These are phyloP conservation scores for Cyanoramphus novaezelandiae DNA, from an alignment of 2,113 vertebrate genomes.

Conservation along the genomic window DNA sequence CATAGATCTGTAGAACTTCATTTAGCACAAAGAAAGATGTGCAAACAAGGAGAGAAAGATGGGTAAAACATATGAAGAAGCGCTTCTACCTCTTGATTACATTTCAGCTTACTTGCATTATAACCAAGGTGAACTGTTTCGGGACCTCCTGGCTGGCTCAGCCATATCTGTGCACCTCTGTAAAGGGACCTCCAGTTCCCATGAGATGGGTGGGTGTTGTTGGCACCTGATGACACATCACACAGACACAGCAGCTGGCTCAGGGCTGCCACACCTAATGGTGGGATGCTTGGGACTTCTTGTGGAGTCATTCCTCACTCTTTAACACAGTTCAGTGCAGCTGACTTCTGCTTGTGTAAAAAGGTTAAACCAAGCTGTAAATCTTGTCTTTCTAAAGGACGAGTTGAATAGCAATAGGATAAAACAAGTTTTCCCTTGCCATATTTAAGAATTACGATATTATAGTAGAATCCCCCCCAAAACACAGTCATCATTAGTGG, in stretches of 20 bases:
- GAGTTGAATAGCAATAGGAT: neutral
- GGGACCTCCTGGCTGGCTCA: neutral
- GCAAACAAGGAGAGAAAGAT: neutral
- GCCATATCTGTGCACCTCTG: rapidly evolving
- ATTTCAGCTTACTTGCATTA: neutral
- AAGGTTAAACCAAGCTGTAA: neutral
- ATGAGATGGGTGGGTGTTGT: neutral
- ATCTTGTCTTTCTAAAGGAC: neutral
- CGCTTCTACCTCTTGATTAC: neutral
- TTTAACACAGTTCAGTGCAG: neutral
- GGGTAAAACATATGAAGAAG: neutral
- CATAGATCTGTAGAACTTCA: neutral
- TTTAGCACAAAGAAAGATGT: too few relatives aligned
- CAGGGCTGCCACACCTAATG: rapidly evolving
- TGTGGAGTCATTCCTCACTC: neutral
- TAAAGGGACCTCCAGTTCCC: neutral
- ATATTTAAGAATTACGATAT: neutral
- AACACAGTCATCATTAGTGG: neutral
- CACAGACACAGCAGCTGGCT: too few relatives aligned
- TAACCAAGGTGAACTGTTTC: neutral
- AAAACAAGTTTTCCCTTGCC: neutral
- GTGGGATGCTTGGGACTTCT: neutral
- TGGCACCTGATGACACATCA: neutral
- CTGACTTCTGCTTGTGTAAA: neutral
- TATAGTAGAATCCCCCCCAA: neutral